These are phyloP conservation scores for Coracias cyanogaster DNA, from an alignment of 2,797 vertebrate species.

Conservation along the genomic window DNA sequence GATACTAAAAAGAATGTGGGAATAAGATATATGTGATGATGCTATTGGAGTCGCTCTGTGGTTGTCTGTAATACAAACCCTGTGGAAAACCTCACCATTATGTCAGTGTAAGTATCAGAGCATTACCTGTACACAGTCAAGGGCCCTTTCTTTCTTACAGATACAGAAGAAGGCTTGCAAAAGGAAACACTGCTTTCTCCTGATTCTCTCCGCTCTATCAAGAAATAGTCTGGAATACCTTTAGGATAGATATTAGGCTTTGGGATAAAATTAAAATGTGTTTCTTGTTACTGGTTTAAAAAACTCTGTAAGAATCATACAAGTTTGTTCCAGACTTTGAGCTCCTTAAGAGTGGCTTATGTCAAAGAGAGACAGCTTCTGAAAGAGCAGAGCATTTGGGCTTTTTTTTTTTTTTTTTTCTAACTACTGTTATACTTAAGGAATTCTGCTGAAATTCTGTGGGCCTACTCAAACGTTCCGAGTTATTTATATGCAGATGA, in stretches of 20 bases:
- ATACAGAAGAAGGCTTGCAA: neutral
- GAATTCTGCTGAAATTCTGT: neutral
- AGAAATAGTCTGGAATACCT: neutral
- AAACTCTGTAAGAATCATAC: neutral
- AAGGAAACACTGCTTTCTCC: neutral
- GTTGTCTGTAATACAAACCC: neutral
- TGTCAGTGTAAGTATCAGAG: too few species aligned
- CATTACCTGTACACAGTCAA: neutral
- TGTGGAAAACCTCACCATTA: neutral
- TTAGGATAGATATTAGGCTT: neutral
- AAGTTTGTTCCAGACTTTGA: neutral
- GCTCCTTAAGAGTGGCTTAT: neutral
- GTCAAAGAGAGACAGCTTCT: neutral
- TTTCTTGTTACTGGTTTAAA: neutral
- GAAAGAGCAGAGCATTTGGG: neutral
- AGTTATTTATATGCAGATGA: neutral
- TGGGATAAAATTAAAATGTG: neutral
- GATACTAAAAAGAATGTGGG: neutral
- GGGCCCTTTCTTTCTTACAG: neutral
- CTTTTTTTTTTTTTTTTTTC: neutral
- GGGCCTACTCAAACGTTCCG: neutral
- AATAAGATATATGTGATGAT: neutral
- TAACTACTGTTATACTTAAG: neutral
- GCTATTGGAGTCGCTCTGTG: neutral
- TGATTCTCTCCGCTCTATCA: neutral